Evolutionary conservation across 2,113 vertebrate species (phyloP), one percentile per base, ranked within the genome.

Genomic region (Todiramphus saurophagus): DNA sequence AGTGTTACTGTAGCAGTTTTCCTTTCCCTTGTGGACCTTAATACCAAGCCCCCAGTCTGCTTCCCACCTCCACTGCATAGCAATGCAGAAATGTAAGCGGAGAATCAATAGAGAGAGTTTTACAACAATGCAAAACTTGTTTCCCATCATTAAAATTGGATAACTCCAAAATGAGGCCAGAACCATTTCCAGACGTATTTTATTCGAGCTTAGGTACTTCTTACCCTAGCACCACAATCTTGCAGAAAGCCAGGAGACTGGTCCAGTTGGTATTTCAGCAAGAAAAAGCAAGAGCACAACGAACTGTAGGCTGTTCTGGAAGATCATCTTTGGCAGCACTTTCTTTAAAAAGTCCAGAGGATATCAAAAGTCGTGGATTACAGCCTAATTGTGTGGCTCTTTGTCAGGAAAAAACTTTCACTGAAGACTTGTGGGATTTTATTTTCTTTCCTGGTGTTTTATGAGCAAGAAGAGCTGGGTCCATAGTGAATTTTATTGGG

Each of bases 381-480:
- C 16, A 92, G 80, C 86, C 95, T 87, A 95, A 94, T 94, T 89
- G 81, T 83, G 91, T 96, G 81, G 87, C 90, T 94, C 33, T 85
- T 79, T 79, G 53, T 94, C 83, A 93, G 91, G 78, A 87, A 95
- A 37, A 95, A 96, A 39, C 77, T 96, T 91, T 55, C 63, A 91
- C 58, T 59, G 55, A 59, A 50, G 59, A 77, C 86, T 82, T 84
- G 12, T 78, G 91, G 74, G 89, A 78, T 33, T 70, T 53, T 50
- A 76, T 73, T 75, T 23, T 21, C 51, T 50, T 24, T 33, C 25
- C 17, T 50, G n/a, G 15, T 44, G 3, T 63, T 92, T 94, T 76
- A 67, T 66, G 81, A 43, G n/a, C 87, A 91, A 68, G 39, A 92
- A 75, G 50, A 82, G 10, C 68, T 93, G 41, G 41, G 46, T 83